Percentiles rank a stretch among this genome's conserved stretches.
These are phyloP conservation scores for Drosophila nigricruria DNA, from an alignment of 2,888 invertebrate genomes.

Conservation along the genomic window DNA sequence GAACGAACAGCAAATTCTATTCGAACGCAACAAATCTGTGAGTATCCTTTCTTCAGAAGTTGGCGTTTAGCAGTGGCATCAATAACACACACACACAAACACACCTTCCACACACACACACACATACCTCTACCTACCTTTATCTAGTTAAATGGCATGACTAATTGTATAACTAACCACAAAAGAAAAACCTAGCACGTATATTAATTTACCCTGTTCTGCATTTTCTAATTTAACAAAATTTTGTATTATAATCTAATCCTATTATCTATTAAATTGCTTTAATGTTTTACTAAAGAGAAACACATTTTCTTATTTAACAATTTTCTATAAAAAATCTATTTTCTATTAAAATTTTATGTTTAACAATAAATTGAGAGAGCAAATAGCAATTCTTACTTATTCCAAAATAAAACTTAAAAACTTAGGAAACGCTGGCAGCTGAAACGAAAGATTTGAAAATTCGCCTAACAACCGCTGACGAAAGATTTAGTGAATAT, in stretches of 20 bases:
- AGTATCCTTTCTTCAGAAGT: conserved; percentile 84
- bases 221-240: conserved; percentile 22
- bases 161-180: conserved; percentile 42
- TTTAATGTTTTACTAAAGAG: conserved; percentile 4
- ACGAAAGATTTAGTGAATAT: conserved; percentile 84
- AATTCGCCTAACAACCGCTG: conserved; percentile 78
- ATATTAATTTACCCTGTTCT: conserved; percentile 14
- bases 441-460: conserved; percentile 82
- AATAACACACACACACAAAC: conserved; percentile 34
- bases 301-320: conserved; percentile 19
- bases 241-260: conserved; percentile 33
- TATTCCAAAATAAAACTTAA: conserved; percentile 39
- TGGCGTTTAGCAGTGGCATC: conserved; percentile 75
- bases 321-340: conserved; percentile 28
- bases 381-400: conserved; percentile 28
- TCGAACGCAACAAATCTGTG: conserved; percentile 87
- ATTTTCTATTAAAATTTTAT: conserved; percentile 42
- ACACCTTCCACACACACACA: conserved; percentile 10
- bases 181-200: conserved; percentile 25
- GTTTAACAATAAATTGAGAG: conserved; percentile 3
- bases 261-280: conserved; percentile 33
- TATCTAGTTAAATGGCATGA: conserved; percentile 21
- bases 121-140: not conserved
- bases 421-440: conserved; percentile 80
- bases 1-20: conserved; percentile 86